phyloP scores from a whole-genome alignment of 2,113 vertebrate genomes.

The Glareola pratincola region DNA sequence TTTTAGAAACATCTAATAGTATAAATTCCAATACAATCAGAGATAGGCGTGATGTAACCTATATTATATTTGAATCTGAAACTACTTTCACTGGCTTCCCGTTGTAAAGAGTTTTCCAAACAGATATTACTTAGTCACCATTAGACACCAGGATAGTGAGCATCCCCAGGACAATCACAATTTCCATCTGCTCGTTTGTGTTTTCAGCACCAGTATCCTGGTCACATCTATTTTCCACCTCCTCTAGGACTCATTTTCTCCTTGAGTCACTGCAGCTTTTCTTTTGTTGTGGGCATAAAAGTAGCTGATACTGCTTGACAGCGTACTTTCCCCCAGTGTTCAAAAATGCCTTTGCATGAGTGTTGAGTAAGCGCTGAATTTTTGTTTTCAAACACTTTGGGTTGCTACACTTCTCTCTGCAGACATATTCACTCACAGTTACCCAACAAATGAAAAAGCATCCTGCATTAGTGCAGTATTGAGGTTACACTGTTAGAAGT shows the following conservation, averaged over 20 bases:
- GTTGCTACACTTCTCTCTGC: not conserved
- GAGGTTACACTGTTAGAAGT: not conserved
- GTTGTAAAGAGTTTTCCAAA: not conserved
- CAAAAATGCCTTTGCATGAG: not conserved
- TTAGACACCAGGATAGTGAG: not conserved
- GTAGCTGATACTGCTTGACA: not conserved
- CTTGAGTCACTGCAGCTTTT: not conserved
- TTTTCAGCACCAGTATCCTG: not conserved
- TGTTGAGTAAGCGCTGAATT: not conserved
- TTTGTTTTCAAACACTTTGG: not conserved
- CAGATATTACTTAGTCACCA: not conserved
- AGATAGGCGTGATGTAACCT: not conserved
- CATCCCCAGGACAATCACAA: not conserved
- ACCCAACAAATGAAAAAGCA: not conserved
- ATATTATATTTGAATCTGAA: not conserved
- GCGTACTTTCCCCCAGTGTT: not conserved
- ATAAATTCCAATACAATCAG: not conserved
- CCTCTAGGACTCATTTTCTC: not conserved
- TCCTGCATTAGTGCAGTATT: not conserved
- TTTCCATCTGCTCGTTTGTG: not conserved
- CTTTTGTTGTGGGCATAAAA: not conserved
- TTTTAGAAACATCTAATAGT: not conserved
- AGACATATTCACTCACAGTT: not conserved
- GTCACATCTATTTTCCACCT: not conserved
- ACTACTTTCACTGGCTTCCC: not conserved